Percentiles rank a stretch among this genome's conserved stretches.
Evolutionary conservation across 2,888 invertebrate genomes (phyloP).

Genomic region (Bugulina stolonifera): DNA sequence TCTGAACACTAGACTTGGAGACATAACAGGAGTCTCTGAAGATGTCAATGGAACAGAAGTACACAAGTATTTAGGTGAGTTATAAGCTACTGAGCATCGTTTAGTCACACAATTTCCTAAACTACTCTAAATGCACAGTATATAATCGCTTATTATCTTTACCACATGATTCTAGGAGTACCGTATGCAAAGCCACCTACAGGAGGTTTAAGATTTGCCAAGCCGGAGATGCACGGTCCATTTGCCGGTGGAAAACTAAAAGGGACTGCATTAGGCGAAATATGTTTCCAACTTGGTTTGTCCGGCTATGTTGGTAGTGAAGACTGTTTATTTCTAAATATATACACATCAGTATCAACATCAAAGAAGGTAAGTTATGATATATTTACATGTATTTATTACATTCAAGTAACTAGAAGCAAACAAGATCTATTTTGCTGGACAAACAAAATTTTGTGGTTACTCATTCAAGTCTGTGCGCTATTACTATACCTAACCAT

Average conservation of each 20-base stretch:
- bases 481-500: too few species aligned
- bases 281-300: not conserved
- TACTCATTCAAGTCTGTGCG: too few species aligned
- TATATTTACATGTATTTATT: too few species aligned
- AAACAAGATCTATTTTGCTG: too few species aligned
- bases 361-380: not conserved
- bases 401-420: too few species aligned
- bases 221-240: not conserved
- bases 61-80: not conserved
- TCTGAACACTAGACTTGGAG: not conserved
- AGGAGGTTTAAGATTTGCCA: not conserved
- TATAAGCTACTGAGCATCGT: too few species aligned
- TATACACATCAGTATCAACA: not conserved
- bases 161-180: not conserved
- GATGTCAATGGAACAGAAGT: not conserved
- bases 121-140: too few species aligned
- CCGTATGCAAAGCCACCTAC: not conserved
- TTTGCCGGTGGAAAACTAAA: not conserved
- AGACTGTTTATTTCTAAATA: constrained; percentile 3
- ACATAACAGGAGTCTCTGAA: not conserved
- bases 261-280: not conserved
- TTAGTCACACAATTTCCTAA: too few species aligned
- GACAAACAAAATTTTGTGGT: too few species aligned
- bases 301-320: not conserved
- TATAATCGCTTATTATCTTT: too few species aligned